phyloP scores from a whole-genome alignment of 2,113 vertebrate species.

The Crotalus tigris region DNA sequence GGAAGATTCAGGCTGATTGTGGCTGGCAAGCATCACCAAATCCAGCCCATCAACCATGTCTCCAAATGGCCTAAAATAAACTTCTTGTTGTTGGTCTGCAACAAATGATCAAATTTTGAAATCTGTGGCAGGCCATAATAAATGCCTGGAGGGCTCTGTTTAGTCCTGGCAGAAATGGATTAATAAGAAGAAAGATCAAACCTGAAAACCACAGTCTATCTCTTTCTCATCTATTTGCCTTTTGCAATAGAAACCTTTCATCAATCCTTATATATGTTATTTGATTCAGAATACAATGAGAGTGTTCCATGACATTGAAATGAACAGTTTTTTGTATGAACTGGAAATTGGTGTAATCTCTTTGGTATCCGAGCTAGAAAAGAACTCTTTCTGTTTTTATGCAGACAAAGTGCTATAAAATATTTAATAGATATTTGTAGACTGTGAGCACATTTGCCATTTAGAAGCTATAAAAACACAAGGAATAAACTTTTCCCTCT shows the following conservation, averaged over 20 bases:
- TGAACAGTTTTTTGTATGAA: neutral
- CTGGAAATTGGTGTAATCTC: neutral
- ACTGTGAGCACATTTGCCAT: neutral
- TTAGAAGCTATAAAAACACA: neutral
- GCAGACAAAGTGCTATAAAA: slow-evolving; percentile 2
- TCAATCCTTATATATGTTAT: neutral
- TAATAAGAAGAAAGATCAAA: neutral
- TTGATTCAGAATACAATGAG: neutral
- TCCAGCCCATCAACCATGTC: neutral
- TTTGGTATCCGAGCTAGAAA: neutral
- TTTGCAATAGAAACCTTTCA: neutral
- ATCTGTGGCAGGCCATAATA: neutral
- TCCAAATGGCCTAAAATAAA: neutral
- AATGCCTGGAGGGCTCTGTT: neutral
- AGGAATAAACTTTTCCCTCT: neutral
- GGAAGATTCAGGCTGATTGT: neutral
- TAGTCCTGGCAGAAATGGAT: neutral
- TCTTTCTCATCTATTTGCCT: neutral
- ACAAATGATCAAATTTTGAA: neutral
- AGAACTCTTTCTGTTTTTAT: neutral
- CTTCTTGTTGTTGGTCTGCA: neutral
- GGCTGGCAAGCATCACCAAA: neutral
- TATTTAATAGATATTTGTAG: neutral
- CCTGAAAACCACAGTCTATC: neutral
- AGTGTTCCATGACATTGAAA: neutral